phyloP scores from a whole-genome alignment of 2,888 invertebrate genomes.

The Cephus rjabovi region DNA sequence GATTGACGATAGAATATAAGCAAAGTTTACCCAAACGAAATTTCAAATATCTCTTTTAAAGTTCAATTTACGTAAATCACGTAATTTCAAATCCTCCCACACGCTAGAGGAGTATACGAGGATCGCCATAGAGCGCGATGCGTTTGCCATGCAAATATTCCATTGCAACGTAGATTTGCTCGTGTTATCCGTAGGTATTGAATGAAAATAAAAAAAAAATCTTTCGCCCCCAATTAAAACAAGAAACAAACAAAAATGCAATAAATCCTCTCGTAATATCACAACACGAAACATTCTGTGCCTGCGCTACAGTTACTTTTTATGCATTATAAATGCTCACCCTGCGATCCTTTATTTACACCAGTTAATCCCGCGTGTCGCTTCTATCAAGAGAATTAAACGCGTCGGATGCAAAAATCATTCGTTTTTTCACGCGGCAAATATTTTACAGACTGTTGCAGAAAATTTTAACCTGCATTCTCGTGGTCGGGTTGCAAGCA shows the following conservation, averaged over 20 bases:
- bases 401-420: conserved; percentile 12
- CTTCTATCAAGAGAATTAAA: conserved; percentile 30
- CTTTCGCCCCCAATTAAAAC: not conserved
- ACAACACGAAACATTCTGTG: not conserved
- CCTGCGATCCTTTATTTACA: conserved; percentile 10
- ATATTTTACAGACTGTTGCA: conserved; percentile 39
- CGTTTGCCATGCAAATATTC: not conserved
- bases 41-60: not conserved
- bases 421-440: conserved; percentile 24
- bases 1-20: not conserved
- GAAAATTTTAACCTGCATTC: conserved; percentile 25
- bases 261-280: not conserved
- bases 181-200: not conserved
- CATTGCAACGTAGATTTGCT: not conserved
- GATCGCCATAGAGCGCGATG: not conserved
- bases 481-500: no score
- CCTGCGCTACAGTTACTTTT: not conserved
- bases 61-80: not conserved
- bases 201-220: not conserved
- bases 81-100: not conserved
- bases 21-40: not conserved
- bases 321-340: not conserved
- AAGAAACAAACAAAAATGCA: not conserved
- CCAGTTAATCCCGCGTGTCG: conserved; percentile 21
- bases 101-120: not conserved